Evolutionary conservation across 2,113 vertebrate species (phyloP), one percentile per base, ranked within the genome.

Genomic region (Arvicanthis niloticus): DNA sequence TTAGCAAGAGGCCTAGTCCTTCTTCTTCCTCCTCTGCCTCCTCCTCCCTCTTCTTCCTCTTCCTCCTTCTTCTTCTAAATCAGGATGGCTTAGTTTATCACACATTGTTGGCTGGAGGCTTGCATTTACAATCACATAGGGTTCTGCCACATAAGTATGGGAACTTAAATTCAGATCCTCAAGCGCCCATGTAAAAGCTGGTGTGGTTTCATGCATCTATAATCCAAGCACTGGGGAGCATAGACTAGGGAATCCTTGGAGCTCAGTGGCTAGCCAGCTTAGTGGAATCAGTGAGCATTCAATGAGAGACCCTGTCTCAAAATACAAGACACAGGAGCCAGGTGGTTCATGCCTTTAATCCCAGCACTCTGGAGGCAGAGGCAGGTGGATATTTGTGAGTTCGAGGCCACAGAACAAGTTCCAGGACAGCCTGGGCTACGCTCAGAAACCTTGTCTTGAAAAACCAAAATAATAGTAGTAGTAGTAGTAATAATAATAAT

Each of bases 41-140:
- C 53, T 53, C 53, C 13, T 53, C 53, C 4, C 26, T 29, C 26
- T 5, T 24, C 60, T 6, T 62, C 60, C 21, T 62, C 60, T 1
- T 62, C 60, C 58, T 60, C 58, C 21, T 62, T 3, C 58, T 26
- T 65, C 78, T 91, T 80, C 31, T 76, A 13, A 78, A 48, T 42
- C 70, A 89, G 21, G 42, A 96, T 78, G 7, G 68, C 85, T 89
- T 78, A 72, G 24, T 85, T 90, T 37, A 80, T 80, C 89, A 37
- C 75, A 89, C 67, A 40, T 80, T 82, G 40, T 68, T 97, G 94
- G 26, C 48, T 37, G 29, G 19, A 86, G 29, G 65, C 58, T 45
- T 70, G 37, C 15, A 81, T 89, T 94, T 92, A 42, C 73, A 95
- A 48, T 24, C 21, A 58, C 26, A 11, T 89, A 56, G 58, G 16